Evolutionary conservation across 1,140 invertebrate genomes (phyloP), one percentile per base, ranked within the genome.

Genomic region (Triops cancriformis): DNA sequence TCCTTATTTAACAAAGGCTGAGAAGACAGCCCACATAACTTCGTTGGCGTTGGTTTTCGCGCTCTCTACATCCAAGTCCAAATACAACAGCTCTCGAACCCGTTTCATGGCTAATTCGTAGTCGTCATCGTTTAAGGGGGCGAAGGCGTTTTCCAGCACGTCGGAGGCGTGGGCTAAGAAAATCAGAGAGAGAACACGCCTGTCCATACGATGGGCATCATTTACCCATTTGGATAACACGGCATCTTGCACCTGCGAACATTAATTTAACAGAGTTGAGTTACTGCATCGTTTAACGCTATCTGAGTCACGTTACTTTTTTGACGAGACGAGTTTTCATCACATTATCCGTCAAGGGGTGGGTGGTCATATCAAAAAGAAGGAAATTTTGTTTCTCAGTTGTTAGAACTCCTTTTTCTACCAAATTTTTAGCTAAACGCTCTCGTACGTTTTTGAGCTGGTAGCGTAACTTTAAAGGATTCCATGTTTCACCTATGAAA

Each of bases 311-410:
- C 79, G 73, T 81, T 85, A 95, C 93, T 89, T 97, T 98, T 89
- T 98, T 98, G 51, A 99, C 95, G 80, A 99, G 89, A 81, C 97
- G 92, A 81, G 92, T 93, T 88, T 99, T 99, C n/a, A 95, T 91
- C 80, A 92, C 89, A 87, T 94, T 94, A 85, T 99, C 97, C 76
- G 94, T 96, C 64, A 99, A 88, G 45, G 98, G 98, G 90, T 99
- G 98, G 81, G 98, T 99, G 28, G 98, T 99, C 97, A 99, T 99
- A 88, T 99, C 98, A 87, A 99, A 99, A 26, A 99, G 87, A 80
- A 99, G 87, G 86, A 99, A 99, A 87, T 99, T 99, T 87, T 99
- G 98, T 88, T 99, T 99, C 86, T 99, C 98, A 76, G 98, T 99
- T 73, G 97, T 98, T 79, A 99, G 89, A n/a, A 99, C 96, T 80